phyloP scores from a whole-genome alignment of 1,140 invertebrate species.

The Papilio machaon region DNA sequence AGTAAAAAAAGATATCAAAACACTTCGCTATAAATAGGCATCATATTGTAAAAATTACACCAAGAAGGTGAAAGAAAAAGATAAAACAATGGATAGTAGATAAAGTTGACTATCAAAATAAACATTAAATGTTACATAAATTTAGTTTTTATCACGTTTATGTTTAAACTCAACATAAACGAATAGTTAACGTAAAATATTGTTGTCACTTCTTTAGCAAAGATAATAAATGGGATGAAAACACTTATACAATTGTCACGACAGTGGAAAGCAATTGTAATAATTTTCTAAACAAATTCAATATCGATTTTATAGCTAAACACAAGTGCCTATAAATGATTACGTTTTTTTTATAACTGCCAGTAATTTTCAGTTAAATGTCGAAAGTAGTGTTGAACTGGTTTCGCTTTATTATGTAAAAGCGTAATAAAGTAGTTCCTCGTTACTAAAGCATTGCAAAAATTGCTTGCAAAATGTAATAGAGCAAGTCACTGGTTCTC shows the following conservation, averaged over 20 bases:
- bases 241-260: too few relatives aligned
- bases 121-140: not conserved
- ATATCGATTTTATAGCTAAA: too few relatives aligned
- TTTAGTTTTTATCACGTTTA: not conserved
- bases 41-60: not conserved
- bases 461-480: not conserved
- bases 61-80: not conserved
- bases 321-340: too few relatives aligned
- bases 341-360: too few relatives aligned
- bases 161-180: not conserved
- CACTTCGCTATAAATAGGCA: not conserved
- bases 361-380: too few relatives aligned
- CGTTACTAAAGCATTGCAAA: not conserved
- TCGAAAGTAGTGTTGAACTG: too few relatives aligned
- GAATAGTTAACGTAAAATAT: not conserved
- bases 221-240: too few relatives aligned
- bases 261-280: too few relatives aligned
- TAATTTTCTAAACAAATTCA: too few relatives aligned
- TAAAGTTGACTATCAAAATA: not conserved
- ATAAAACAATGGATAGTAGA: not conserved
- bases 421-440: not conserved
- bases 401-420: not conserved
- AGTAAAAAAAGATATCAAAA: not conserved
- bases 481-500: not conserved
- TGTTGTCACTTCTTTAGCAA: too few relatives aligned